Conservation (phyloP, 1,140 invertebrate species). For the Euschistus heros region DNA sequence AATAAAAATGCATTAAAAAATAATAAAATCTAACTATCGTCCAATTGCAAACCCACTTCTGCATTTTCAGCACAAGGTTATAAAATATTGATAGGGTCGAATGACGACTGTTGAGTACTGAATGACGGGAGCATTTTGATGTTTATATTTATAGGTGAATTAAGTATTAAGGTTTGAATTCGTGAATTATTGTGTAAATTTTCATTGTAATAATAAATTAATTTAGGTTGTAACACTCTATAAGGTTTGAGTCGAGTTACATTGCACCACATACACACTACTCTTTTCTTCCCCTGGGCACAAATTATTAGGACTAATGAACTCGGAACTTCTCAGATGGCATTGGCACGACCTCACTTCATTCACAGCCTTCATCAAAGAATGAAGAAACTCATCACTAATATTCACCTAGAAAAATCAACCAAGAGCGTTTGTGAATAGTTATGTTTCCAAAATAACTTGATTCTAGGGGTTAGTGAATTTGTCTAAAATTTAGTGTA, state of each 20-base stretch:
- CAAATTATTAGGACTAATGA: constrained; percentile 27
- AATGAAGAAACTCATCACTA: too few species aligned
- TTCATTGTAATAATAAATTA: neutral
- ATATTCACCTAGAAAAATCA: too few species aligned
- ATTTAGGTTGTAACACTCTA: too few species aligned
- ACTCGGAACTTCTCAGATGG: constrained; percentile 23
- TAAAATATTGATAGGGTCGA: constrained; percentile 19
- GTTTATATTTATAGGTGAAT: neutral
- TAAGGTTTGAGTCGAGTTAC: neutral
- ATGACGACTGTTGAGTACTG: constrained; percentile 14
- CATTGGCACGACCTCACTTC: constrained; percentile 19
- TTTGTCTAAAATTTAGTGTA: too few species aligned
- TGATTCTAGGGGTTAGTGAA: too few species aligned
- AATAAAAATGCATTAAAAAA: neutral
- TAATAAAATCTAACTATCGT: constrained; percentile 10
- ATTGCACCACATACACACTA: constrained; percentile 13
- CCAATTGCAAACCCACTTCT: neutral
- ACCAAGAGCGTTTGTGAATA: too few species aligned
- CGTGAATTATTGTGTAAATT: neutral
- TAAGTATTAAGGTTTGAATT: neutral
- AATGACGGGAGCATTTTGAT: constrained; percentile 21
- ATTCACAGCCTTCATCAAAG: neutral
- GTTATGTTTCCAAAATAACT: too few species aligned
- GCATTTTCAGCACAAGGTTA: constrained; percentile 20
- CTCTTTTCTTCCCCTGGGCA: constrained; percentile 12